Percentiles rank a stretch among this genome's conserved stretches.
These are phyloP conservation scores for Eupithecia vulgata DNA, from an alignment of 2,888 invertebrate species.

Conservation along the genomic window DNA sequence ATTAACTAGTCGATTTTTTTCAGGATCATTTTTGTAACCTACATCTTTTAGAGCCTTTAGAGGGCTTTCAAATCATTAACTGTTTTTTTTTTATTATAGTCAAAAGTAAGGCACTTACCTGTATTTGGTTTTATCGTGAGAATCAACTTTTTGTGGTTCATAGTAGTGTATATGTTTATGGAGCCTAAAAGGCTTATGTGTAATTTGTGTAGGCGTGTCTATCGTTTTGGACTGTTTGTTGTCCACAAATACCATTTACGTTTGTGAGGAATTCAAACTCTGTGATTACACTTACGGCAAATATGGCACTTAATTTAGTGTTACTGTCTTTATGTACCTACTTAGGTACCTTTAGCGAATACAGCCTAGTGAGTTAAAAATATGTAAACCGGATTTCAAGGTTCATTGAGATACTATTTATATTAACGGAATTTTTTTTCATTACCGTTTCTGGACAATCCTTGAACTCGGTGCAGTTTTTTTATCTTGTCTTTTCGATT, in stretches of 20 bases:
- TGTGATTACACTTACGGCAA: slow-evolving; percentile 8
- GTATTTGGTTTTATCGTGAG: slow-evolving; percentile 2
- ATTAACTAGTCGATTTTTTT: too few relatives aligned
- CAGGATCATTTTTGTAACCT: neutral
- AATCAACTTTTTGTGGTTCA: slow-evolving; percentile 4
- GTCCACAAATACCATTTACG: slow-evolving; percentile 7
- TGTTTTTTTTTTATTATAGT: neutral
- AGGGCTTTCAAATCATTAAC: neutral
- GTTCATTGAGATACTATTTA: neutral
- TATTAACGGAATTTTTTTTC: neutral
- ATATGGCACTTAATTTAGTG: slow-evolving; percentile 8
- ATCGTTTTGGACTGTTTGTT: slow-evolving; percentile 22
- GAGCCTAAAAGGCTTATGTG: slow-evolving; percentile 17
- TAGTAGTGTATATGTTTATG: too few relatives aligned
- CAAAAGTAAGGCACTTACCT: neutral
- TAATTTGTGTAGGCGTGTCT: slow-evolving; percentile 34
- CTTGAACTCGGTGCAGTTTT: neutral
- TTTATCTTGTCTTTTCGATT: neutral
- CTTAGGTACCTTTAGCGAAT: neutral
- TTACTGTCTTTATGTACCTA: neutral
- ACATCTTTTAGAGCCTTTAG: neutral
- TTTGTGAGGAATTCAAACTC: slow-evolving; percentile 1
- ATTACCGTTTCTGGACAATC: neutral
- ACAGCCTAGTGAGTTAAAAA: slow-evolving; percentile 1
- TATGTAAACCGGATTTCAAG: slow-evolving; percentile 8